These are phyloP conservation scores for Cataglyphis albicans DNA, from an alignment of 2,888 invertebrate species.

Conservation along the genomic window DNA sequence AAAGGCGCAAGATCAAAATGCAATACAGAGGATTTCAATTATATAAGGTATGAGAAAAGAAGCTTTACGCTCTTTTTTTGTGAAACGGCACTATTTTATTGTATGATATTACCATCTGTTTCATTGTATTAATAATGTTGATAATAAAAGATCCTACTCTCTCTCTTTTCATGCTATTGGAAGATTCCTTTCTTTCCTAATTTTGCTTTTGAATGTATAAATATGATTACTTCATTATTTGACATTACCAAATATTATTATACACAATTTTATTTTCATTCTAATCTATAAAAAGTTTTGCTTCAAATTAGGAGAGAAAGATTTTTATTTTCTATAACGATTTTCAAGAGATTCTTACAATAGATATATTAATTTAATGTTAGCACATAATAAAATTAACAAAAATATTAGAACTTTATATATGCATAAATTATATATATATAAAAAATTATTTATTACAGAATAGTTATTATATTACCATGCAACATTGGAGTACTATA, in stretches of 20 bases:
- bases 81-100: conserved; percentile 83
- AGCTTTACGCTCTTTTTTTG: conserved; percentile 78
- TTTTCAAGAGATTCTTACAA: background rate
- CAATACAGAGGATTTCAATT: conserved; percentile 64
- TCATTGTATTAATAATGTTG: conserved; percentile 84
- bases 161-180: conserved; percentile 48
- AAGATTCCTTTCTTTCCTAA: background rate
- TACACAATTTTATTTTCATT: background rate
- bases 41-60: conserved; percentile 77
- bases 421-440: background rate
- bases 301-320: background rate
- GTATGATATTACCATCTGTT: conserved; percentile 82
- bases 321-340: background rate
- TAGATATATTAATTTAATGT: background rate
- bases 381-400: background rate
- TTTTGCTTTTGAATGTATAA: background rate
- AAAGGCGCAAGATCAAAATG: conserved; percentile 55
- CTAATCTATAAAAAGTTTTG: background rate
- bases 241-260: background rate
- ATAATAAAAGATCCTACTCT: conserved; percentile 80
- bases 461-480: background rate
- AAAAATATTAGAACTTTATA: background rate
- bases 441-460: background rate
- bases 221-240: background rate
- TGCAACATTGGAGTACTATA: background rate